Evolutionary conservation across 1,140 invertebrate genomes (phyloP).

Genomic region (Ips typographus): DNA sequence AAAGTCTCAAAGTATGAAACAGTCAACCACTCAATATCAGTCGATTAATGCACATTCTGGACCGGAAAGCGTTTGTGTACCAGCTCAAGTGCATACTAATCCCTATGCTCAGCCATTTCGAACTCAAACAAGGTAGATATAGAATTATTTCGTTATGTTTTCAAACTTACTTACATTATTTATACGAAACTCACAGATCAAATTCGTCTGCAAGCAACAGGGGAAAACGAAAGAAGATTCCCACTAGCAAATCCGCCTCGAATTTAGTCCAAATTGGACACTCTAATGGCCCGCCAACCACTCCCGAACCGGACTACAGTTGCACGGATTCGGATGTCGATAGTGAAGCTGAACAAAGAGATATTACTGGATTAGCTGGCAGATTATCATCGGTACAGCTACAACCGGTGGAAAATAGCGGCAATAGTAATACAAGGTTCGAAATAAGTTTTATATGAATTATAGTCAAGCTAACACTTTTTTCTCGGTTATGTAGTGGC

Average conservation of each 20-base stretch:
- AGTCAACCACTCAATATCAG: slow-evolving; percentile 52
- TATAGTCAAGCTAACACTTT: too few relatives aligned
- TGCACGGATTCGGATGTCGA: slow-evolving; percentile 70
- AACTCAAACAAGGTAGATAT: slow-evolving; percentile 53
- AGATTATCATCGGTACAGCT: slow-evolving; percentile 42
- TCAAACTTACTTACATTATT: too few relatives aligned
- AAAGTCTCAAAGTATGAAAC: slow-evolving; percentile 64
- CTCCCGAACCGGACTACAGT: slow-evolving; percentile 88
- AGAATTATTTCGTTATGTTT: slow-evolving; percentile 44
- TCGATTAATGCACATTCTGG: slow-evolving; percentile 43
- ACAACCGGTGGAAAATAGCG: slow-evolving; percentile 60
- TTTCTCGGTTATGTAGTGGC: slow-evolving; percentile 42
- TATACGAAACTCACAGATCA: slow-evolving; percentile 23
- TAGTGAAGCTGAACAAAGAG: slow-evolving; percentile 43
- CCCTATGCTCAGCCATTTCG: slow-evolving; percentile 69
- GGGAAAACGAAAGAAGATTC: slow-evolving; percentile 51
- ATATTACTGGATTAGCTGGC: slow-evolving; percentile 36
- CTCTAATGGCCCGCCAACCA: slow-evolving; percentile 63
- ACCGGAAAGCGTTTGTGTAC: slow-evolving; percentile 35
- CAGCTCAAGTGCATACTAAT: slow-evolving; percentile 48
- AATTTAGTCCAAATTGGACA: slow-evolving; percentile 48
- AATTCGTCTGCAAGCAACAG: slow-evolving; percentile 35
- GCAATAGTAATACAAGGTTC: slow-evolving; percentile 68
- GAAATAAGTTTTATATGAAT: background rate
- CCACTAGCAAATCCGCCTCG: slow-evolving; percentile 50